phyloP scores from a whole-genome alignment of 2,797 vertebrate genomes.

The Phrynocephalus forsythii region DNA sequence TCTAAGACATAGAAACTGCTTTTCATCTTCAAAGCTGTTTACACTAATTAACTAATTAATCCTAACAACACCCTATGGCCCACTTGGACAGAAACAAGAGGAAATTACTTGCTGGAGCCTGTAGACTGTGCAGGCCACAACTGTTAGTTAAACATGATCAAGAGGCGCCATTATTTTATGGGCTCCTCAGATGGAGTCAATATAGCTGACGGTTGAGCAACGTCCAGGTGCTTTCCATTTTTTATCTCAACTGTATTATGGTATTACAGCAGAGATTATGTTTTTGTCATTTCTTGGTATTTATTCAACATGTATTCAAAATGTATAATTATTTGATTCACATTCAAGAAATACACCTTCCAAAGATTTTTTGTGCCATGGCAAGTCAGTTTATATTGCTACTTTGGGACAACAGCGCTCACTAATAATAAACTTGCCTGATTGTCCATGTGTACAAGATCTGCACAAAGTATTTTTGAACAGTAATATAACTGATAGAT shows the following conservation, averaged over 20 bases:
- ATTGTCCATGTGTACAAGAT: background rate
- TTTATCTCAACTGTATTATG: constrained; percentile 66
- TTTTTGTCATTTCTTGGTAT: constrained; percentile 63
- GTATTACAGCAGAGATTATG: constrained; percentile 64
- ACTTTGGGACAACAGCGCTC: background rate
- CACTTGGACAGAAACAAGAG: constrained; percentile 67
- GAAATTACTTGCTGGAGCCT: constrained; percentile 68
- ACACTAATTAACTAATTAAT: constrained; percentile 76
- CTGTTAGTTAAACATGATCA: constrained; percentile 73
- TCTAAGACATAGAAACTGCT: constrained; percentile 72
- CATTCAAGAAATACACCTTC: constrained; percentile 33
- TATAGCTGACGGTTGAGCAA: constrained; percentile 72
- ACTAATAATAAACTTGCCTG: background rate
- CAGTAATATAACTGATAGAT: background rate
- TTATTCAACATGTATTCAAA: constrained; percentile 43
- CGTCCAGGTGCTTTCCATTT: constrained; percentile 70
- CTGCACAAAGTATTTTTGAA: no score
- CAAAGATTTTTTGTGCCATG: constrained; percentile 10
- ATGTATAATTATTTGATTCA: background rate
- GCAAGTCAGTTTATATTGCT: background rate
- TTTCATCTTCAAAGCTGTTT: constrained; percentile 78
- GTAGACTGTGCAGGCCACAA: constrained; percentile 64
- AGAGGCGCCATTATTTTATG: constrained; percentile 57
- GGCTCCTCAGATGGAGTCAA: constrained; percentile 70
- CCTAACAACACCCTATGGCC: constrained; percentile 71